Percentiles rank a stretch among this genome's conserved stretches.
These are phyloP conservation scores for Campoletis raptor DNA, from an alignment of 2,888 invertebrate species.

Conservation along the genomic window DNA sequence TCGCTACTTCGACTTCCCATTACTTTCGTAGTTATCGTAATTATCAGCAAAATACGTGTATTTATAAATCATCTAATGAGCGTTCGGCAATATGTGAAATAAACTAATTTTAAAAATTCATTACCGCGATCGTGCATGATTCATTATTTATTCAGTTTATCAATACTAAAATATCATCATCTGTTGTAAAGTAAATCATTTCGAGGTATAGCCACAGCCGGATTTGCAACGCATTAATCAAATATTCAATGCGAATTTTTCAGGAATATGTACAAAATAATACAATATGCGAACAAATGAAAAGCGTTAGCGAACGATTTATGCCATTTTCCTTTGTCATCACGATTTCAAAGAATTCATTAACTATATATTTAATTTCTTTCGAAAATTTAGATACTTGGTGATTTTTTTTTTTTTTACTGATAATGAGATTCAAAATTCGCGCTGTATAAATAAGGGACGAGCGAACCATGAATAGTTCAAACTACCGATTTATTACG, in stretches of 20 bases:
- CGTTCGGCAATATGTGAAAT: conserved; percentile 29
- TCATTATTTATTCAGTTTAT: conserved; percentile 18
- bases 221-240: neutral
- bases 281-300: neutral
- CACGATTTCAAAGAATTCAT: conserved; percentile 73
- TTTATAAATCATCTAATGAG: conserved; percentile 53
- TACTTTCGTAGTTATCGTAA: conserved; percentile 8
- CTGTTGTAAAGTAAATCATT: conserved; percentile 48
- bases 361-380: conserved; percentile 75
- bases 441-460: conserved; percentile 68
- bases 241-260: neutral
- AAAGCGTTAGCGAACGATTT: conserved; percentile 53
- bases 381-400: conserved; percentile 59
- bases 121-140: conserved; percentile 29
- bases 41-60: conserved; percentile 55
- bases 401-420: conserved; percentile 70
- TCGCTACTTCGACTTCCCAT: conserved; percentile 50
- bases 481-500: conserved; percentile 43
- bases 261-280: neutral
- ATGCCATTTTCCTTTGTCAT: conserved; percentile 69
- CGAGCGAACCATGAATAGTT: conserved; percentile 65
- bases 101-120: conserved; percentile 34
- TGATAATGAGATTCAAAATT: conserved; percentile 39
- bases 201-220: conserved; percentile 1
- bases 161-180: neutral